These are phyloP conservation scores for Clupea harengus DNA, from an alignment of 2,113 vertebrate species.

Conservation along the genomic window DNA sequence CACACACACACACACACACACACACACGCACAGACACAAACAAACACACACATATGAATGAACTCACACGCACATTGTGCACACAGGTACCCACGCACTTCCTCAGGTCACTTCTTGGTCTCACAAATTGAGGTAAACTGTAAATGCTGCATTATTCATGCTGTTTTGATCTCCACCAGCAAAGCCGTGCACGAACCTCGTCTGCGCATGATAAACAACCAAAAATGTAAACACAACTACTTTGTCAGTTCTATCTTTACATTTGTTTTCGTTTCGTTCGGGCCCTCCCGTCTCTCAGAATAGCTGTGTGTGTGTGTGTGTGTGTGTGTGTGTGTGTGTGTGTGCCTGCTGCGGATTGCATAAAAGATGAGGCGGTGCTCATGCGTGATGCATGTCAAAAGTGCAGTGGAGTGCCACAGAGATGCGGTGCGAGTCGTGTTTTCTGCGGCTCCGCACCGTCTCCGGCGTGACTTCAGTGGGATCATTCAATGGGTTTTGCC, in stretches of 20 bases:
- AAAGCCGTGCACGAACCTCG: neutral
- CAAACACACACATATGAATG: constrained; percentile 10
- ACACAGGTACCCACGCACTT: neutral
- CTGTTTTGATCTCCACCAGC: neutral
- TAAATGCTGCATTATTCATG: constrained; percentile 13
- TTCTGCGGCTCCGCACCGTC: neutral
- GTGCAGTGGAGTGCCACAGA: neutral
- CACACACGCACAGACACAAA: neutral
- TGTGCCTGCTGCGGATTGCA: neutral
- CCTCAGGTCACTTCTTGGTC: neutral
- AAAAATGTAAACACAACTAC: neutral
- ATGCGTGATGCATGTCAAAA: neutral
- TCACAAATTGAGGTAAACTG: neutral
- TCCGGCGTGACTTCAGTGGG: neutral
- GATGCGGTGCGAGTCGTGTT: neutral
- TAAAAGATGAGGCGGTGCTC: neutral
- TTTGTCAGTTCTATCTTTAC: neutral
- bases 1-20: neutral
- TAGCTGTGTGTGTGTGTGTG: too few relatives aligned
- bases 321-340: too few relatives aligned
- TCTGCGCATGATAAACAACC: neutral
- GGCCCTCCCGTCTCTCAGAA: neutral
- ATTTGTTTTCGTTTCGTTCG: neutral
- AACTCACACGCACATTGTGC: too few relatives aligned
- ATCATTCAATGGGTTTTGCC: neutral